Evolutionary conservation across 1,140 invertebrate species (phyloP), one percentile per base, ranked within the genome.

Genomic region (Trichonephila clavipes): DNA sequence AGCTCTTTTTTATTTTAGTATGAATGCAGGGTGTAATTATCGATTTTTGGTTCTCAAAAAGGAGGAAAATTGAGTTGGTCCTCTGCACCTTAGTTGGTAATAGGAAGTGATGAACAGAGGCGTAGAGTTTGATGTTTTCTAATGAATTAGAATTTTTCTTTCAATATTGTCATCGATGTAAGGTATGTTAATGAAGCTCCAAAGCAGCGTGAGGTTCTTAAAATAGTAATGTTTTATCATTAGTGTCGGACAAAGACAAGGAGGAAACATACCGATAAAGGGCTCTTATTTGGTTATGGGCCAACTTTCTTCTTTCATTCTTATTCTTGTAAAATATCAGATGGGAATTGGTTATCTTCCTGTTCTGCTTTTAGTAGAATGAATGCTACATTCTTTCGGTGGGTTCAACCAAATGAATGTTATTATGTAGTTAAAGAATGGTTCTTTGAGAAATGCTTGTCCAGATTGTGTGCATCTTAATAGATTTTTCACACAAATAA

Each of bases 81-180:
- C n/a, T 14, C 34, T 24, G 18, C 40, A 21, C 34, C 51, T 58
- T 81, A 14, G 2, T 81, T 90, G 44, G 40, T 69, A 90, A 90
- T 81, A 28, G 64, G 66, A 90, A 64, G 69, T 34, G 44, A 81
- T 59, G 51, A 44, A 18, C 12, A 81, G 44, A 69, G 24, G 44
- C 34, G 64, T n/a, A 69, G 34, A 90, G 66, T 18, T 40, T 58
- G 88, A 77, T 90, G 88, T 90, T 69, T 51, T 72, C 18, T 81
- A 81, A 90, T 90, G 88, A 61, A 77, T 90, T 77, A 61, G 69
- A 90, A 90, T 58, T 90, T 77, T 77, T 77, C 88, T 77, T n/a
- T 24, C 64, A 62, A 88, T 72, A 69, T 88, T 88, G 28, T 40
- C 64, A 14, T 24, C 62, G 34, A 62, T 19, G 59, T 5, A 34